Evolutionary conservation across 2,113 vertebrate genomes (phyloP).

Genomic region (Rhombomys opimus): DNA sequence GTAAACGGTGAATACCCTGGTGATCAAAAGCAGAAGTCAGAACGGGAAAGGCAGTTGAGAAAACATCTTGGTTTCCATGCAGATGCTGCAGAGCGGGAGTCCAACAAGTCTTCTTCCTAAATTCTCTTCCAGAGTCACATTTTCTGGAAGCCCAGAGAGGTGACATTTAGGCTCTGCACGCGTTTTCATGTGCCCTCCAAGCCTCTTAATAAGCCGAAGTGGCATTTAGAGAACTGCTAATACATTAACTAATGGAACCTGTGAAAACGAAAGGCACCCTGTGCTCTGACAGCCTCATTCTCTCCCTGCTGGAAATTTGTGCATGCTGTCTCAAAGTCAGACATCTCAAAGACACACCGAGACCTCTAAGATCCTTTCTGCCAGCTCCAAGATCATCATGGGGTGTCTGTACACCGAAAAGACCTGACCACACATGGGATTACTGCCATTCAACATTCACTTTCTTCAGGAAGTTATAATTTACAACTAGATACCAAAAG

Average conservation of each 20-base stretch:
- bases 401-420: conserved; percentile 83
- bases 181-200: conserved; percentile 84
- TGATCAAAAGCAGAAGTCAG: background rate
- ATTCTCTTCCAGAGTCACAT: conserved; percentile 42
- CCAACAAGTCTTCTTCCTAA: conserved; percentile 10
- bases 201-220: conserved; percentile 86
- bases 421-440: conserved; percentile 77
- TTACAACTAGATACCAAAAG: background rate
- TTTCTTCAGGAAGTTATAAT: background rate
- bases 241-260: conserved; percentile 86
- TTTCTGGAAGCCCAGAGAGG: conserved; percentile 66
- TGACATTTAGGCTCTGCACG: conserved; percentile 74
- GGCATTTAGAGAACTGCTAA: conserved; percentile 86
- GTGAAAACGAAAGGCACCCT: conserved; percentile 87
- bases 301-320: conserved; percentile 82
- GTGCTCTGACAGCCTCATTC: conserved; percentile 84
- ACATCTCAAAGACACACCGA: conserved; percentile 80
- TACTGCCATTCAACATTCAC: conserved; percentile 55
- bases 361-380: conserved; percentile 79
- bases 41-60: background rate
- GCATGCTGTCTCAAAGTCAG: conserved; percentile 79
- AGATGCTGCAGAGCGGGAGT: background rate
- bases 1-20: conserved; percentile 6
- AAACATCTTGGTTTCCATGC: conserved; percentile 1
- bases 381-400: conserved; percentile 80